These are phyloP conservation scores for Caenorhabditis macrosperma DNA, from an alignment of 2,888 invertebrate species.

Conservation along the genomic window DNA sequence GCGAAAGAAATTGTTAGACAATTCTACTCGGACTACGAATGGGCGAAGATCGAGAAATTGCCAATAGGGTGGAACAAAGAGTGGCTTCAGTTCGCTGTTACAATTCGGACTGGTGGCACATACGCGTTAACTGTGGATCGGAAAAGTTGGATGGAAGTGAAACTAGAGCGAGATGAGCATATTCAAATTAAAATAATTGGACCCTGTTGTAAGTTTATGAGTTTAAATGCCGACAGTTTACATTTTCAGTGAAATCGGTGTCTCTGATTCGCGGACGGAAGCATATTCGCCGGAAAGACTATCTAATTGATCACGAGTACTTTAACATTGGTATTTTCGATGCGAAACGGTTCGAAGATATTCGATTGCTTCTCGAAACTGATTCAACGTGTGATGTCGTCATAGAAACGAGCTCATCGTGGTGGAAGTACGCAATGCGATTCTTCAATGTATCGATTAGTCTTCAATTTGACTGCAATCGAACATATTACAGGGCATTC, in stretches of 20 bases:
- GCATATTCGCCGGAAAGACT: slow-evolving; percentile 13
- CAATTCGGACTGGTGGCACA: not conserved
- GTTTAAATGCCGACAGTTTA: no score
- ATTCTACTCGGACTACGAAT: not conserved
- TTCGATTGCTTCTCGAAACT: slow-evolving; percentile 5
- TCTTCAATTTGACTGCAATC: no score
- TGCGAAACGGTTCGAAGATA: not conserved
- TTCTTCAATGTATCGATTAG: not conserved
- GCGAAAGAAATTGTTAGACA: slow-evolving; percentile 4
- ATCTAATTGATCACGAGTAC: not conserved
- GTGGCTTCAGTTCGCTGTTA: no score
- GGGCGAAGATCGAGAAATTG: not conserved
- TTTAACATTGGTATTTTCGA: not conserved
- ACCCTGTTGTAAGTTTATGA: slow-evolving; percentile 9
- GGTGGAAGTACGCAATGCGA: not conserved
- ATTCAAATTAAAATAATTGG: not conserved
- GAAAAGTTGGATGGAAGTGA: not conserved
- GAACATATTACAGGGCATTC: not conserved
- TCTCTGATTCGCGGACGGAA: not conserved
- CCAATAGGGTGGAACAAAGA: not conserved
- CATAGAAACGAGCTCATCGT: slow-evolving; percentile 6
- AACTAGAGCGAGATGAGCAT: not conserved
- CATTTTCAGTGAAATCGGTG: slow-evolving; percentile 15
- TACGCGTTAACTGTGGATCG: not conserved
- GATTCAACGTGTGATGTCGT: not conserved